Evolutionary conservation across 2,797 vertebrate species (phyloP).

Genomic region (Triplophysa bombifrons): DNA sequence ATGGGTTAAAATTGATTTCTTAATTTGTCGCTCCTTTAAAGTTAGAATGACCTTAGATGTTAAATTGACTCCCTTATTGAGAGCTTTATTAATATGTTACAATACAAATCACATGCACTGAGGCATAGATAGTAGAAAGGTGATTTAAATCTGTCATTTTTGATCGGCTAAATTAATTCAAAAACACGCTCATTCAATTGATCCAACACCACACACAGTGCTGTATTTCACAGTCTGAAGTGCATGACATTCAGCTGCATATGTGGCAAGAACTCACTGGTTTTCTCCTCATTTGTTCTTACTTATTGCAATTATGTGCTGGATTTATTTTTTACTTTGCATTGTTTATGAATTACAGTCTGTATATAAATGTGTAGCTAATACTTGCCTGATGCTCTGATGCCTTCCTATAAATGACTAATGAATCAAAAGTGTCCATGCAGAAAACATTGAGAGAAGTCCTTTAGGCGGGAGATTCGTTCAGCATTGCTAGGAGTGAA

Average conservation of each 20-base stretch:
- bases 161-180: constrained; percentile 1
- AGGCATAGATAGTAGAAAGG: not conserved
- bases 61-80: too few relatives aligned
- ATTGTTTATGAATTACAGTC: constrained; percentile 50
- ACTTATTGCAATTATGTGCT: constrained; percentile 18
- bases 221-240: not conserved
- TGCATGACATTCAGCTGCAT: constrained; percentile 14
- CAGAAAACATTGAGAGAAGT: constrained; percentile 20
- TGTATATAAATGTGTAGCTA: constrained; percentile 43
- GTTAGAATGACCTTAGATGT: not conserved
- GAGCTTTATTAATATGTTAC: too few relatives aligned
- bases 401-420: constrained; percentile 42
- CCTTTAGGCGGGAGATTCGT: not conserved
- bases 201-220: not conserved
- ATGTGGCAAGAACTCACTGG: constrained; percentile 37
- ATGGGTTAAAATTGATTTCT: too few relatives aligned
- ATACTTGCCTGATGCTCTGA: constrained; percentile 48
- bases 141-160: constrained; percentile 18
- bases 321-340: constrained; percentile 10
- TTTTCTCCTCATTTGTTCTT: constrained; percentile 42
- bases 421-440: constrained; percentile 43
- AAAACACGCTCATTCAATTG: constrained; percentile 2
- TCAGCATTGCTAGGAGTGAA: constrained; percentile 22
- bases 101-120: constrained; percentile 2
- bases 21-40: too few relatives aligned